Base-by-base conservation (phyloP, 2,797 vertebrate species). In the Pantherophis alleghaniensis region DNA sequence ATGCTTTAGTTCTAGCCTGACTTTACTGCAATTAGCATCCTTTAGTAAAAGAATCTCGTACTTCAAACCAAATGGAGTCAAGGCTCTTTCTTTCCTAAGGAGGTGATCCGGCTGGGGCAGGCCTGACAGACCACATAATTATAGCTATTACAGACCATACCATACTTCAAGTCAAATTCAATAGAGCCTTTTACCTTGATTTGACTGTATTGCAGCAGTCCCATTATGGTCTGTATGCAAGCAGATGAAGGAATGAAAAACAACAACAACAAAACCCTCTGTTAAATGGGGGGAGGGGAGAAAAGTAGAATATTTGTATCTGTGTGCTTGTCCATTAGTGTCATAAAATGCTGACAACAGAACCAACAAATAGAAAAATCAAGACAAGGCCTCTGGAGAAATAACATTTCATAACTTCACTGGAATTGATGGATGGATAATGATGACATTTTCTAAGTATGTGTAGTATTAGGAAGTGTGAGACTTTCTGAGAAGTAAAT, bases 401-500 rank as follows among this genome's bases (percentile, higher is more conserved):
- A 97, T 95, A 90, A 95, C 94, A 92, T 96, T 97, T 96, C 88
- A 87, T 94, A 97, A 93, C 95, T 96, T 95, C 93, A 90, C 92
- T 92, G 42, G 24, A 51, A 88, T 95, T 97, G 94, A 97, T 94
- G 87, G 83, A 94, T 93, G 94, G 42, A 9, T 95, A 95, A 92
- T 91, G 96, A 96, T 95, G 95, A 92, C 92, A 95, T 95, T 96
- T 94, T 95, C 93, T 90, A 95, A 93, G 26, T 37, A 96, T 96
- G 93, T 89, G 94, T 20, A 14, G 69, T 86, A 93, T 94, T 96
- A 96, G 74, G 90, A 92, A 95, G 91, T 96, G 92, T 66, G 92
- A 91, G 88, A 37, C 57, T 94, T 94, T 93, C 94, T 92, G 57
- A 2, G 89, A 63, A 94, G 92, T 93, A 88, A 24, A 14, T 95